Conservation (phyloP, 2,113 vertebrate species). For the Ceyx margarethae region DNA sequence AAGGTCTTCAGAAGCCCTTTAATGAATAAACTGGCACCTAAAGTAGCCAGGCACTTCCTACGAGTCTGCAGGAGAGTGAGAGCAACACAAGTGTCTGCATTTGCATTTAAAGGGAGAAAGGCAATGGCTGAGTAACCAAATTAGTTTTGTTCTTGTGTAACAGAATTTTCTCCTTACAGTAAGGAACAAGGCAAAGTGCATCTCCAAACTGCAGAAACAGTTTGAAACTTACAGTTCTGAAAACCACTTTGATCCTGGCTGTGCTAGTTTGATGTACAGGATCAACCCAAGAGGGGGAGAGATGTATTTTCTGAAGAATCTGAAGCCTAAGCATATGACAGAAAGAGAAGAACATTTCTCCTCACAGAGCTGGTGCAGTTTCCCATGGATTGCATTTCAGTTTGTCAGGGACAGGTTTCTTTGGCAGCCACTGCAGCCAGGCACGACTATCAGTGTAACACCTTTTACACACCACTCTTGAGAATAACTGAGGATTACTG, state of each 20-base stretch:
- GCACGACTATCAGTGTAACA: not conserved
- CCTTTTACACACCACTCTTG: not conserved
- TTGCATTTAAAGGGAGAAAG: not conserved
- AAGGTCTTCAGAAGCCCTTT: conserved; percentile 13
- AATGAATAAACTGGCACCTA: not conserved
- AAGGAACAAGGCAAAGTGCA: not conserved
- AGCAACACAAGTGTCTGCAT: not conserved
- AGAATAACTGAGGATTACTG: not conserved
- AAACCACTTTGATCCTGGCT: not conserved
- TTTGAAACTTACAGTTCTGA: not conserved
- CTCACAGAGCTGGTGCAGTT: not conserved
- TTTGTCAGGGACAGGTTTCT: not conserved
- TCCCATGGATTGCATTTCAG: not conserved
- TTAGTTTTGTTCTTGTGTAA: not conserved
- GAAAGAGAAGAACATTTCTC: not conserved
- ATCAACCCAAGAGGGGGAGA: not conserved
- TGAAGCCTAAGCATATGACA: not conserved
- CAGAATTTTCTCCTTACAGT: not conserved
- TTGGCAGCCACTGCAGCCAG: not conserved
- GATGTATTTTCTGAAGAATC: not conserved
- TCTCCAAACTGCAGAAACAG: not conserved
- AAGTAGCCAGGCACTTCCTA: not conserved
- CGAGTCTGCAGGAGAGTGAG: not conserved
- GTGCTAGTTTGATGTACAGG: not conserved
- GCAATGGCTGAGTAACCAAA: not conserved